phyloP scores from a whole-genome alignment of 1,140 invertebrate species.

The Bathynomus jamesi region DNA sequence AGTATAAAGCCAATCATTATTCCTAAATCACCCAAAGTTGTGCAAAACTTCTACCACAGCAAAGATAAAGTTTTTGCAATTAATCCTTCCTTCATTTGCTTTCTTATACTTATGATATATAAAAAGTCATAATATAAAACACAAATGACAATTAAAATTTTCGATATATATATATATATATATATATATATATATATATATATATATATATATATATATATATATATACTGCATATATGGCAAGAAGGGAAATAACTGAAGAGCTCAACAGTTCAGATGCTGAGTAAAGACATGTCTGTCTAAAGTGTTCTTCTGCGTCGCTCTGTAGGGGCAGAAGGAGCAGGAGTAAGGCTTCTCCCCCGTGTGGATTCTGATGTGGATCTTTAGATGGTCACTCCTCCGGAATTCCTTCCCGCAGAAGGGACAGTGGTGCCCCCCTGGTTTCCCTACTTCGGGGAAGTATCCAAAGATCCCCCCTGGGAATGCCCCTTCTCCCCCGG shows the following conservation, averaged over 20 bases:
- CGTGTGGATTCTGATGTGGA: constrained; percentile 34
- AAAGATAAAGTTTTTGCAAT: too few relatives aligned
- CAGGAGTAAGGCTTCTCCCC: constrained; percentile 52
- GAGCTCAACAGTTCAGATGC: background rate
- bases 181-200: background rate
- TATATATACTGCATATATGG: background rate
- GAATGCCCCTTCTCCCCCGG: too few relatives aligned
- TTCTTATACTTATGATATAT: too few relatives aligned
- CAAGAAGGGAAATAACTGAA: background rate
- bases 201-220: background rate
- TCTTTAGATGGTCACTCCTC: constrained; percentile 15
- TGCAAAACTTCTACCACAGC: too few relatives aligned
- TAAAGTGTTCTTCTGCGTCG: constrained; percentile 43
- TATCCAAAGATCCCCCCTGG: background rate
- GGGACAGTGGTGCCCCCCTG: constrained; percentile 20
- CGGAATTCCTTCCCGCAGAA: constrained; percentile 30
- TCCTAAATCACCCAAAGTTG: too few relatives aligned
- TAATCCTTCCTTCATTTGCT: too few relatives aligned
- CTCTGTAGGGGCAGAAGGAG: constrained; percentile 55
- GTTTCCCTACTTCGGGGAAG: background rate
- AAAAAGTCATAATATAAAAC: too few relatives aligned
- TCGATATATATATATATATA: background rate
- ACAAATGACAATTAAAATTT: background rate
- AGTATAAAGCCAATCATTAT: too few relatives aligned
- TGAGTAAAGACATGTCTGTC: constrained; percentile 9